A percentile compares a stretch with the other conserved stretches of the same genome.
Evolutionary conservation across 2,113 vertebrate species (phyloP).

Genomic region (Crypturellus undulatus): DNA sequence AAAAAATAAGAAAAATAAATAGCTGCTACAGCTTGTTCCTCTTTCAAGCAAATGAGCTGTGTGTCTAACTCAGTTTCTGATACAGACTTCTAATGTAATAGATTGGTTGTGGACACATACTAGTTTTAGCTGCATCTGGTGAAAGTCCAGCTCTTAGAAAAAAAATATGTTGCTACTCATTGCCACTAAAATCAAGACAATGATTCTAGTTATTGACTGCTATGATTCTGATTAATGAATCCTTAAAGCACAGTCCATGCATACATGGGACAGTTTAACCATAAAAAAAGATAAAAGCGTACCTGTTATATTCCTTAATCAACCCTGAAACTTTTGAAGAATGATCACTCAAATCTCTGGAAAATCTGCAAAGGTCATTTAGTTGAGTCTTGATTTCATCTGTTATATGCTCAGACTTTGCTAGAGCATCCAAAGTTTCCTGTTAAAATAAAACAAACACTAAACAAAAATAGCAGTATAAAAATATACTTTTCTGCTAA

Average conservation of each 20-base stretch:
- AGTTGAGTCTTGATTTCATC: constrained; percentile 92
- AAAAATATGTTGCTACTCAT: neutral
- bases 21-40: neutral
- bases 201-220: neutral
- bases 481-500: neutral
- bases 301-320: constrained; percentile 98
- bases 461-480: neutral
- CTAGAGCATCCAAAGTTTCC: constrained; percentile 87
- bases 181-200: neutral
- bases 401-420: constrained; percentile 87
- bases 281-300: constrained; percentile 38
- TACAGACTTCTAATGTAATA: neutral
- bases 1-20: neutral
- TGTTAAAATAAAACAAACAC: constrained; percentile 60
- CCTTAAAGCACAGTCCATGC: neutral
- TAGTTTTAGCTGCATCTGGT: neutral
- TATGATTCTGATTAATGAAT: neutral
- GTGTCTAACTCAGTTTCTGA: neutral
- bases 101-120: neutral
- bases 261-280: neutral
- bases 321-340: constrained; percentile 90
- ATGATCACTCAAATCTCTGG: constrained; percentile 88
- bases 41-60: neutral
- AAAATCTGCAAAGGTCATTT: constrained; percentile 93
- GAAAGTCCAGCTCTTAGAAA: neutral